These are phyloP conservation scores for Papilio machaon DNA, from an alignment of 1,140 invertebrate genomes.

Conservation along the genomic window DNA sequence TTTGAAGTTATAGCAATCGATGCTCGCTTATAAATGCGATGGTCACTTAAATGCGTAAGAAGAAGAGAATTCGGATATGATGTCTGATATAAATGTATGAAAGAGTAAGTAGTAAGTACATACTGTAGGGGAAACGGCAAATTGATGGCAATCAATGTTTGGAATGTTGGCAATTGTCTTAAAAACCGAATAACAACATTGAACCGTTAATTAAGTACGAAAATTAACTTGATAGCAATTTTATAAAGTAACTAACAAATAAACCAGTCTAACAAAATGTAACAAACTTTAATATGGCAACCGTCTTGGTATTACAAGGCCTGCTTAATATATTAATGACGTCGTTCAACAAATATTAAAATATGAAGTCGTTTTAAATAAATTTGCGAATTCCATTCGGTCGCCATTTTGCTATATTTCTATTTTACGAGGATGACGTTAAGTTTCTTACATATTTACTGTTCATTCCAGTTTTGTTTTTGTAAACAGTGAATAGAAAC, in stretches of 20 bases:
- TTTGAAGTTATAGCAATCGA: no score
- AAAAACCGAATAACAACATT: background rate
- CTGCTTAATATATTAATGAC: background rate
- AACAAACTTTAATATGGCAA: background rate
- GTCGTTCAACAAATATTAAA: background rate
- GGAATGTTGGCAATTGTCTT: background rate
- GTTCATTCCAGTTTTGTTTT: background rate
- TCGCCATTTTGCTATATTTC: background rate
- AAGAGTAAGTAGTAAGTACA: no score
- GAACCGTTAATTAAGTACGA: background rate
- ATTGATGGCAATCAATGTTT: background rate
- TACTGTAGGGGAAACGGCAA: no score
- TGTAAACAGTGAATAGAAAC: background rate
- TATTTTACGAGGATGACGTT: background rate
- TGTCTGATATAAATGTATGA: no score
- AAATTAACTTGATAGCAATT: background rate
- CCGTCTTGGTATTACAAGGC: background rate
- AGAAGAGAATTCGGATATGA: no score
- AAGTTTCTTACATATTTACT: conserved; percentile 1
- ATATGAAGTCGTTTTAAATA: background rate
- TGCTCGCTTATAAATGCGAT: no score
- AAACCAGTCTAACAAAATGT: background rate
- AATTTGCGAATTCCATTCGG: background rate
- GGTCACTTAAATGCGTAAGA: no score
- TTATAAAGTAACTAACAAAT: background rate